A percentile compares a stretch with the other conserved stretches of the same genome.
Evolutionary conservation across 1,140 invertebrate genomes (phyloP).

Genomic region (roundworm (Caenorhabditis elegans)): DNA sequence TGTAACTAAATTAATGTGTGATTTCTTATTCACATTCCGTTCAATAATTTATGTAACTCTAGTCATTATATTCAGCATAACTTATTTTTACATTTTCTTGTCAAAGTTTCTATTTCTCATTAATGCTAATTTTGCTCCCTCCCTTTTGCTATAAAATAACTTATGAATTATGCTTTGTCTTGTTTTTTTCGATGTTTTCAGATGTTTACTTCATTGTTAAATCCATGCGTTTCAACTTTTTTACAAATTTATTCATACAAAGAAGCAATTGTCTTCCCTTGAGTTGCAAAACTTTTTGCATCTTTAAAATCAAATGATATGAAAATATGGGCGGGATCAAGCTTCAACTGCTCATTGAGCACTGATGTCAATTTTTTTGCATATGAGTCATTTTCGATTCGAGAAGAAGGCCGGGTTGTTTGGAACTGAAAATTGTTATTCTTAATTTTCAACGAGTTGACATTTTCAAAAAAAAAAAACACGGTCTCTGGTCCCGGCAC

Average conservation of each 20-base stretch:
- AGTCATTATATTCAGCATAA: neutral
- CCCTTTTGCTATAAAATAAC: too few species aligned
- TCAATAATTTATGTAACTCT: neutral
- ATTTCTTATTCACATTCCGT: neutral
- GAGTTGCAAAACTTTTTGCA: slow-evolving; percentile 11
- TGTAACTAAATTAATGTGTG: neutral
- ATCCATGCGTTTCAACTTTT: neutral
- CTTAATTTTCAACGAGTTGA: too few species aligned
- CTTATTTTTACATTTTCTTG: neutral
- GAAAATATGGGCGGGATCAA: neutral
- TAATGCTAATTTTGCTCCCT: too few species aligned
- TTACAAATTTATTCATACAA: neutral
- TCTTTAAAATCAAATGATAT: slow-evolving; percentile 26
- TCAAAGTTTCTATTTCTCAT: neutral
- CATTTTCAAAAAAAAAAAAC: too few species aligned
- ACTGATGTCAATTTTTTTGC: neutral
- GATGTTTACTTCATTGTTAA: neutral
- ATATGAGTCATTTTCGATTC: neutral
- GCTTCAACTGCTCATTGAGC: neutral
- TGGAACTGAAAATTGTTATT: slow-evolving; percentile 27
- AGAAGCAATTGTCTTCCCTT: slow-evolving; percentile 5
- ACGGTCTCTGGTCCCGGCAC: too few species aligned
- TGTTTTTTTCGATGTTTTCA: neutral
- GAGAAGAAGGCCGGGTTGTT: neutral
- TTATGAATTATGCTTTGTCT: too few species aligned